Base-by-base conservation (phyloP, 2,888 invertebrate genomes). In the Lathronympha strigana region DNA sequence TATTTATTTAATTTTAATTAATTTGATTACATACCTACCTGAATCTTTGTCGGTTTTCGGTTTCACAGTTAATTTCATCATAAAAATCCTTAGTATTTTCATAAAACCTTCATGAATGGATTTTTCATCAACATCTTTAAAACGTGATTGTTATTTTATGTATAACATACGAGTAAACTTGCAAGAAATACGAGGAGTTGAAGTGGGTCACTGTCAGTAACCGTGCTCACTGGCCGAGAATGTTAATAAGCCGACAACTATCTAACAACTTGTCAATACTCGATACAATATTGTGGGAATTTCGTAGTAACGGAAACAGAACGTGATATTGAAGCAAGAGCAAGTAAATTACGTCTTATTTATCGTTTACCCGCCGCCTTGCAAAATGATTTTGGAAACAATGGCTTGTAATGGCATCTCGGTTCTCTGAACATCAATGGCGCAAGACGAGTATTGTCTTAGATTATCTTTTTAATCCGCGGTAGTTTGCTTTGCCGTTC, bases 321-420 rank as follows among this genome's bases (percentile, higher is more conserved):
- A 67, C 66, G 69, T 69, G 69, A 72, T 76, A 73, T 72, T 70
- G 70, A 76, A 76, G 75, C 77, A 47, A 47, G 64, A 67, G 68
- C 68, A 69, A 71, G 62, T 67, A 60, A 67, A 55, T 57, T 51
- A 63, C 47, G 63, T 67, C 73, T 74, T 81, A 76, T 73, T 80
- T 76, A 83, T 78, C 79, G 77, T 75, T 79, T 77, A 80, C 79
- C 75, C 72, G 74, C 72, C 72, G 73, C 71, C 75, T 82, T 84
- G 81, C 83, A 81, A 81, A 84, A 85, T 75, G 79, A 83, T 84
- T 81, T 73, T 73, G 80, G 76, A 82, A 86, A 90, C 90, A 90
- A 90, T 90, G 77, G 86, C 79, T 73, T 80, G 84, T 88, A 86
- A 83, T 82, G 78, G 81, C 79, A 83, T 83, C 80, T 82, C 75